A percentile compares a stretch with the other conserved stretches of the same genome.
Conservation (phyloP, 2,113 vertebrate species). For the Archocentrus centrarchus region DNA sequence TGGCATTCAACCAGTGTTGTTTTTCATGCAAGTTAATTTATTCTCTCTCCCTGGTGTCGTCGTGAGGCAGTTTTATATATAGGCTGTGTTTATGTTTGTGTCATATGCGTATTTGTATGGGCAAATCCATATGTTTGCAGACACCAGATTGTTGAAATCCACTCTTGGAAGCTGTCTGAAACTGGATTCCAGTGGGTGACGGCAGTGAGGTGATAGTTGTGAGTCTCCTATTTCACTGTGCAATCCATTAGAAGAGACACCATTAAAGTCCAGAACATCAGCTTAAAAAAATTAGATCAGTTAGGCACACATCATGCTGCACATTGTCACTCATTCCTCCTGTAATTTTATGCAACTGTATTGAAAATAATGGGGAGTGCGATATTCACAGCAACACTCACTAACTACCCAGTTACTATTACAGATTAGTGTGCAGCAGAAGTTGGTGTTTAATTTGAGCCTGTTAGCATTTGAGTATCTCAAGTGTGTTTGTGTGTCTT, state of each 20-base stretch:
- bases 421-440: neutral
- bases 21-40: neutral
- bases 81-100: conserved; percentile 3
- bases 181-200: conserved; percentile 22
- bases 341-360: neutral
- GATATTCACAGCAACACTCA: neutral
- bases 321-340: neutral
- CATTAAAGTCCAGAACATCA: neutral
- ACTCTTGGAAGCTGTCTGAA: conserved; percentile 19
- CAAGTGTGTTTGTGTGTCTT: neutral
- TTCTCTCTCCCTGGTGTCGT: neutral
- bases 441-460: neutral
- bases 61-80: neutral
- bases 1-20: neutral
- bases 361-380: neutral
- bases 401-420: neutral
- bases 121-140: neutral
- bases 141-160: neutral
- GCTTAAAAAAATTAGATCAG: neutral
- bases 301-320: neutral
- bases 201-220: conserved; percentile 26
- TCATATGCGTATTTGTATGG: neutral
- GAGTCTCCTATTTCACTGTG: conserved; percentile 42
- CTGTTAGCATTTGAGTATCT: neutral
- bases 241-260: conserved; percentile 13